Evolutionary conservation across 2,113 vertebrate species (phyloP), one percentile per base, ranked within the genome.

Genomic region (Istiophorus platypterus): DNA sequence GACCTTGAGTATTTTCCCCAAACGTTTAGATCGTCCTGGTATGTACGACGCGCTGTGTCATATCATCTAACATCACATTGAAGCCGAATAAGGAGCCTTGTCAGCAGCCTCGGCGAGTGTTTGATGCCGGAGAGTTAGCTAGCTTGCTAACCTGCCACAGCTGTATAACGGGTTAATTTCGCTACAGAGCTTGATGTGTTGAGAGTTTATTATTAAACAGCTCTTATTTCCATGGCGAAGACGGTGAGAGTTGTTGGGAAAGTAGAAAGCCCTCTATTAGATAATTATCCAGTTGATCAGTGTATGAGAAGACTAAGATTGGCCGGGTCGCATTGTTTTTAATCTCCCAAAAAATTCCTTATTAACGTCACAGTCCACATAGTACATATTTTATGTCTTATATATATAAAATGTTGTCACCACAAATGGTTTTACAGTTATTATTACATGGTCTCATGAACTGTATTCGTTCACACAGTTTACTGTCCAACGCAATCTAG

Each of bases 11-110:
- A 26, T 31, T 42, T 41, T 31, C 9, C 2, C 52, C 9, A 9
- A 45, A 7, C 42, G 0, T 76, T 20, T 34, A 66, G 4, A 58
- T 49, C 4, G 0, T 20, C 1, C 1, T 2, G 90, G 89, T 89
- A 81, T 17, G 87, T 91, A 89, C 49, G 56, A 64, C 41, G 49
- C 5, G 24, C 24, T 26, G n/a, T 67, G 18, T 58, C 26, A 11
- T 22, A 0, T 62, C 57, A 34, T 81, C 2, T 34, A 62, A 29
- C 15, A 3, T 12, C 1, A 54, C 34, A 37, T 31, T 34, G 39
- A 7, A 20, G 13, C 14, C 4, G 24, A 76, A 7, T 15, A 58
- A 29, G 39, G 15, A 56, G n/a, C 26, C 27, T 42, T 1, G 20
- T 24, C 7, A 24, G 31, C 15, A n/a, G 26, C 4, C 15, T 24